Percentiles rank a stretch among this genome's conserved stretches.
phyloP scores from a whole-genome alignment of 2,113 vertebrate genomes.

The Triplophysa rosa region DNA sequence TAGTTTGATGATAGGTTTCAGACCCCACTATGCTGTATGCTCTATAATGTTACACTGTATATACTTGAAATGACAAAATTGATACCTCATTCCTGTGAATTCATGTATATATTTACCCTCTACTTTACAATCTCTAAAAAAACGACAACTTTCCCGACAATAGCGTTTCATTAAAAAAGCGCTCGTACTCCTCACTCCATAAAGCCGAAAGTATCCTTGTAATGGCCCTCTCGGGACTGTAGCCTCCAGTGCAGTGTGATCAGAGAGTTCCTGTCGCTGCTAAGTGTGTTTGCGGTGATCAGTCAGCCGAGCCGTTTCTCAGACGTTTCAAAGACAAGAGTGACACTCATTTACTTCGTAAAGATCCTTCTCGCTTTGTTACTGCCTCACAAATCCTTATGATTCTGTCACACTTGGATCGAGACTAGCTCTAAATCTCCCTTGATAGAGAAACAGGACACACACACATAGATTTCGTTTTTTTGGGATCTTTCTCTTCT shows the following conservation, averaged over 20 bases:
- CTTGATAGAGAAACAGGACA: conserved; percentile 37
- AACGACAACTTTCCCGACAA: conserved; percentile 5
- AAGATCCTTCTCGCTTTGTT: conserved; percentile 38
- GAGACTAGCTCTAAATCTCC: conserved; percentile 59
- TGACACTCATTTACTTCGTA: conserved; percentile 42
- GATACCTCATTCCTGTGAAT: neutral
- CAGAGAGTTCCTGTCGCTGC: conserved; percentile 28
- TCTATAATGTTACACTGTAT: neutral
- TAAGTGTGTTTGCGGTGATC: conserved; percentile 43
- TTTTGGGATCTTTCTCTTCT: conserved; percentile 49
- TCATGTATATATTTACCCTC: neutral
- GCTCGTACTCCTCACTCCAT: conserved; percentile 23
- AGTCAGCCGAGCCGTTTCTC: conserved; percentile 22
- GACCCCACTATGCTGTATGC: too few species aligned
- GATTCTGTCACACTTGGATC: conserved; percentile 49
- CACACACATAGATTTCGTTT: conserved; percentile 36
- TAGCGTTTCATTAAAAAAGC: conserved; percentile 15
- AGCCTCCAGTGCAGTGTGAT: conserved; percentile 35
- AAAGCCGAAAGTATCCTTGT: conserved; percentile 40
- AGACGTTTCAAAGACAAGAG: conserved; percentile 24
- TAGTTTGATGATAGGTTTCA: too few species aligned
- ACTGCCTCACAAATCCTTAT: conserved; percentile 47
- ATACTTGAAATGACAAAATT: neutral
- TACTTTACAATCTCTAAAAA: conserved; percentile 3
- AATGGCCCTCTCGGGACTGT: conserved; percentile 15